Evolutionary conservation across 2,113 vertebrate genomes (phyloP).

Genomic region (Rhynchomys soricoides): DNA sequence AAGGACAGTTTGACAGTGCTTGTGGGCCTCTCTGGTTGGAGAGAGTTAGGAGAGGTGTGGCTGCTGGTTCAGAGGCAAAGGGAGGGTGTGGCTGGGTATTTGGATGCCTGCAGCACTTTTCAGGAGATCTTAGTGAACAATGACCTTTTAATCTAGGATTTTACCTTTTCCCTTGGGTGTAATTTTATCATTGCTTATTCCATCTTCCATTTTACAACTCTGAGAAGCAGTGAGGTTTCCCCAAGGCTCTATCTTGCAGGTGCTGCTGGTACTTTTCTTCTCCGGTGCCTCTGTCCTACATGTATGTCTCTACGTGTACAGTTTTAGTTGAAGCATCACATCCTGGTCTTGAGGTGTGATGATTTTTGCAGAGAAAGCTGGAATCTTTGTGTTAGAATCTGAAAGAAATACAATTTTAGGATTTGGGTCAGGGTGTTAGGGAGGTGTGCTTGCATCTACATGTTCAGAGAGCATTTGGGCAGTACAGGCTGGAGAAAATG

Average conservation of each 20-base stretch:
- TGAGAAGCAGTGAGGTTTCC: neutral
- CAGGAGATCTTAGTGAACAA: neutral
- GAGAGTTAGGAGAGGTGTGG: too few relatives aligned
- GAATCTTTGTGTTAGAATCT: neutral
- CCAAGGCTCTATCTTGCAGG: neutral
- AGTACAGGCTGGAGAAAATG: too few relatives aligned
- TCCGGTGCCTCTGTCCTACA: neutral
- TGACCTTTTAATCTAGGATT: neutral
- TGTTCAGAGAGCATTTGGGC: neutral
- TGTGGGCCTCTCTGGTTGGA: neutral
- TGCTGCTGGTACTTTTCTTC: neutral
- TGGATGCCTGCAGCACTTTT: neutral
- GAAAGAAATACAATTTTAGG: neutral
- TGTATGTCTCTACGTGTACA: neutral
- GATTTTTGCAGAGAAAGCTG: neutral
- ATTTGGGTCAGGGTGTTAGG: neutral
- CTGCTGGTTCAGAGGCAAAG: neutral
- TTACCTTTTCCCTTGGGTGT: neutral
- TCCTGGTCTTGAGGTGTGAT: neutral
- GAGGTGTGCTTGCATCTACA: neutral
- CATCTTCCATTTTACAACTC: too few relatives aligned
- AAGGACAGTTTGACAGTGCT: neutral
- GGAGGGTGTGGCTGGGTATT: neutral
- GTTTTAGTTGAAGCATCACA: neutral
- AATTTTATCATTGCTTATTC: neutral